Percentiles rank a stretch among this genome's conserved stretches.
phyloP scores from a whole-genome alignment of 2,113 vertebrate genomes.

The Lepidothrix coronata region DNA sequence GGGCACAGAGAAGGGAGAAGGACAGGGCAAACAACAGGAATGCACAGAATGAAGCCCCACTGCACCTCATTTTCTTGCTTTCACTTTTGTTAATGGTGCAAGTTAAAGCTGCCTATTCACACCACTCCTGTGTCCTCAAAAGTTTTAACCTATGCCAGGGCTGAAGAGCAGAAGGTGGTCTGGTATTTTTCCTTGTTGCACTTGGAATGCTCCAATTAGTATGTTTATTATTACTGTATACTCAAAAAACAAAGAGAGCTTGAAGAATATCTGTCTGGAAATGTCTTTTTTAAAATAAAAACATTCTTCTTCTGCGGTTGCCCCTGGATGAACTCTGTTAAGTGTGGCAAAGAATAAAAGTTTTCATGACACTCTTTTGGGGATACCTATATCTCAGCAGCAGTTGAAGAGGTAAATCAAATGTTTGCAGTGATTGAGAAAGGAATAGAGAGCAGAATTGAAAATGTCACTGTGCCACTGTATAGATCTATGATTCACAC shows the following conservation, averaged over 20 bases:
- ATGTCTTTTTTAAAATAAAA: background rate
- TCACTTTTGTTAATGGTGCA: background rate
- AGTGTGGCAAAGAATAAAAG: background rate
- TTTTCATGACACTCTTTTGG: background rate
- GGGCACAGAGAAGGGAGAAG: background rate
- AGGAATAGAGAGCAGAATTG: background rate
- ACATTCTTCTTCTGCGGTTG: background rate
- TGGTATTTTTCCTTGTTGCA: background rate
- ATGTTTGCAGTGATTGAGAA: background rate
- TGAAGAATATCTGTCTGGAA: background rate
- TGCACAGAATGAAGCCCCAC: background rate
- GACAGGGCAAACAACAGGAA: background rate
- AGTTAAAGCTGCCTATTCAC: background rate
- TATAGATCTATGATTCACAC: background rate
- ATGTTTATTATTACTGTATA: background rate
- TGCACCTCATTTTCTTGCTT: background rate
- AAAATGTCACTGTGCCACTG: background rate
- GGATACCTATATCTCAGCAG: slow-evolving; percentile 17
- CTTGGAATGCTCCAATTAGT: background rate
- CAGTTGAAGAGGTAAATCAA: slow-evolving; percentile 4
- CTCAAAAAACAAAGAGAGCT: background rate
- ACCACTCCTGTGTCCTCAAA: background rate
- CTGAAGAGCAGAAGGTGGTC: background rate
- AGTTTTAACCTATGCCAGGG: background rate
- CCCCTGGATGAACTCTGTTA: background rate